Conservation (phyloP, 37 sponge, comb jelly and placozoan species). For the Spongilla lacustris region DNA sequence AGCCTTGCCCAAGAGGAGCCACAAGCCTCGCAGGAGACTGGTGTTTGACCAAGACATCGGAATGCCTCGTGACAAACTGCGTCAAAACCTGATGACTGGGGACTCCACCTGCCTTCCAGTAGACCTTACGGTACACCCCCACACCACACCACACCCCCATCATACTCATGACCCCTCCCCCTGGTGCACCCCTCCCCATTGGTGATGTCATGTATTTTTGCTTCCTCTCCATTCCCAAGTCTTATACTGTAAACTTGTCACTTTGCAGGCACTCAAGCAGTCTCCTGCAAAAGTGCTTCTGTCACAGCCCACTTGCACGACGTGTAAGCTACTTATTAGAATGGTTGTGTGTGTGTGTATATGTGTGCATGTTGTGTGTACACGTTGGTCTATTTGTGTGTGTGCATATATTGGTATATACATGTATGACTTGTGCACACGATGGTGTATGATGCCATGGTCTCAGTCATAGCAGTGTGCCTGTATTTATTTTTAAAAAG, state of each 20-base stretch:
- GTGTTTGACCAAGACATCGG: background rate
- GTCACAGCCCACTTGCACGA: background rate
- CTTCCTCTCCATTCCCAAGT: too few relatives aligned
- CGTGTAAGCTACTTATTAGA: background rate
- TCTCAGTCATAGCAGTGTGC: too few relatives aligned
- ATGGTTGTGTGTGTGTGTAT: background rate
- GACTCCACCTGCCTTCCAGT: background rate
- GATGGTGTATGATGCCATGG: too few relatives aligned
- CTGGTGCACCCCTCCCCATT: too few relatives aligned
- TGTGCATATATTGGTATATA: too few relatives aligned
- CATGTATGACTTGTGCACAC: too few relatives aligned
- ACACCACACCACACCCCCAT: background rate
- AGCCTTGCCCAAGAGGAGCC: background rate
- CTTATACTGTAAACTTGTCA: too few relatives aligned
- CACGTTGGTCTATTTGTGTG: background rate
- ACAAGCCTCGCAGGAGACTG: constrained; percentile 2
- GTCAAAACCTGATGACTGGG: background rate
- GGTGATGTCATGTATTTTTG: background rate
- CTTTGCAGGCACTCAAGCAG: background rate
- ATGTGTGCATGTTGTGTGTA: background rate
- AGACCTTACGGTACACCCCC: background rate
- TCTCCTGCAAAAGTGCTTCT: background rate
- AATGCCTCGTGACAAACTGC: background rate
- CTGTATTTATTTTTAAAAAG: background rate
- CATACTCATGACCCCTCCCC: background rate